phyloP scores from a whole-genome alignment of 2,113 vertebrate species.

The Poeciliopsis turrubarensis region DNA sequence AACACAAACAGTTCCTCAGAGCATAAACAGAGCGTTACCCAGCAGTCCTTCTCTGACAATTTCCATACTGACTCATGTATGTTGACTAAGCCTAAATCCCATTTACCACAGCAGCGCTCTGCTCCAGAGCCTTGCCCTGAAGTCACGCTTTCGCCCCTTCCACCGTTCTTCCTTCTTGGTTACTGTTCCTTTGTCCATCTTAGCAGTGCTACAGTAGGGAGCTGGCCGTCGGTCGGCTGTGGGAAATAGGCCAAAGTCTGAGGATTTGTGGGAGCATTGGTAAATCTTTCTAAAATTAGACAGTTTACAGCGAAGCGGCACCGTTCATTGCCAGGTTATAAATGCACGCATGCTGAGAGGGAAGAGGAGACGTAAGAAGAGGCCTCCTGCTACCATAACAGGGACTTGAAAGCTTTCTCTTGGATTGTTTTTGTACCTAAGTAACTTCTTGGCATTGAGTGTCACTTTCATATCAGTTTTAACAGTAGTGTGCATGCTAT shows the following conservation, averaged over 20 bases:
- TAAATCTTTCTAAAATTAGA: slow-evolving; percentile 74
- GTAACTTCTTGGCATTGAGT: neutral
- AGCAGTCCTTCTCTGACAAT: slow-evolving; percentile 54
- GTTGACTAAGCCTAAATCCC: slow-evolving; percentile 71
- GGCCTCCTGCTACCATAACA: slow-evolving; percentile 4
- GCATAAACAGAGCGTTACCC: slow-evolving; percentile 49
- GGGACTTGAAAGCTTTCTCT: slow-evolving; percentile 9
- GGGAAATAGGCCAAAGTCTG: slow-evolving; percentile 72
- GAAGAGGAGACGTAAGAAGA: slow-evolving; percentile 12
- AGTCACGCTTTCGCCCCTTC: slow-evolving; percentile 30
- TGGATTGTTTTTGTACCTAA: slow-evolving; percentile 10
- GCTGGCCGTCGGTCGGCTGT: slow-evolving; percentile 42
- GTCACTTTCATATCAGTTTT: neutral
- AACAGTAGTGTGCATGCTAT: neutral
- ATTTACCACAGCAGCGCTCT: slow-evolving; percentile 52
- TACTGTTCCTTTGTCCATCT: slow-evolving; percentile 49
- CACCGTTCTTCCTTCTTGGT: slow-evolving; percentile 19
- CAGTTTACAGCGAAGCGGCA: slow-evolving; percentile 39
- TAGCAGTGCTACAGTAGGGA: slow-evolving; percentile 48
- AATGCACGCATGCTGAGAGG: slow-evolving; percentile 21
- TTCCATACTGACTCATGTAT: slow-evolving; percentile 70
- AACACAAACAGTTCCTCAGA: slow-evolving; percentile 29
- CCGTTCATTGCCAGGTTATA: slow-evolving; percentile 55
- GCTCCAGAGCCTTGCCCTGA: slow-evolving; percentile 53
- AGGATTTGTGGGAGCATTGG: slow-evolving; percentile 71